Evolutionary conservation across 2,113 vertebrate species (phyloP).

Genomic region (Gobiocypris rarus): DNA sequence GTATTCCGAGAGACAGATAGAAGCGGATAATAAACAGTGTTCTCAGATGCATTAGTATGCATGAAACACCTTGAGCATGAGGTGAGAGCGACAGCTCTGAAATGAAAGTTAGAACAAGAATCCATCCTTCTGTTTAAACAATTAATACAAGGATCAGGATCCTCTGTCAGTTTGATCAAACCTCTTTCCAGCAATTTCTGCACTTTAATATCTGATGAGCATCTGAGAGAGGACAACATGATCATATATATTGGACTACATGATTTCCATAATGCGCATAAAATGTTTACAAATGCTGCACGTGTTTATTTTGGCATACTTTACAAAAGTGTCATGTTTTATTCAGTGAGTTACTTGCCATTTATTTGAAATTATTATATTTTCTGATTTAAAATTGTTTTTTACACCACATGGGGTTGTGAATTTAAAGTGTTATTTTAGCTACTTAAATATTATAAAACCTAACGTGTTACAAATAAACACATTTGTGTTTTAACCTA

Average conservation of each 20-base stretch:
- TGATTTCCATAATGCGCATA: not conserved
- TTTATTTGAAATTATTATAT: too few relatives aligned
- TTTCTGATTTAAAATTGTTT: too few relatives aligned
- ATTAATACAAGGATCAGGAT: constrained; percentile 15
- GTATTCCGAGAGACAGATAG: not conserved
- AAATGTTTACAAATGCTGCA: not conserved
- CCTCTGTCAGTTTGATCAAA: constrained; percentile 2
- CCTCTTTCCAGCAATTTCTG: not conserved
- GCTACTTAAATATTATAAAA: not conserved
- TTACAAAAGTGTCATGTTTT: not conserved
- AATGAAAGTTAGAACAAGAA: constrained; percentile 20
- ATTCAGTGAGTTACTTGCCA: too few relatives aligned
- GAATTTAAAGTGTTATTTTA: not conserved
- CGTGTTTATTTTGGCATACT: not conserved
- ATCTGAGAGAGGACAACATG: not conserved
- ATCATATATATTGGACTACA: not conserved
- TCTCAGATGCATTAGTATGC: not conserved
- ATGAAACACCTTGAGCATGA: not conserved
- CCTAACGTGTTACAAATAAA: not conserved
- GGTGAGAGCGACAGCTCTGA: not conserved
- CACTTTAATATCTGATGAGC: not conserved
- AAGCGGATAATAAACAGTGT: not conserved
- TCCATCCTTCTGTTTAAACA: constrained; percentile 17
- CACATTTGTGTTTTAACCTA: too few relatives aligned
- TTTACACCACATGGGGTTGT: not conserved